These are phyloP conservation scores for Jaculus jaculus DNA, from an alignment of 2,113 vertebrate species.

Conservation along the genomic window DNA sequence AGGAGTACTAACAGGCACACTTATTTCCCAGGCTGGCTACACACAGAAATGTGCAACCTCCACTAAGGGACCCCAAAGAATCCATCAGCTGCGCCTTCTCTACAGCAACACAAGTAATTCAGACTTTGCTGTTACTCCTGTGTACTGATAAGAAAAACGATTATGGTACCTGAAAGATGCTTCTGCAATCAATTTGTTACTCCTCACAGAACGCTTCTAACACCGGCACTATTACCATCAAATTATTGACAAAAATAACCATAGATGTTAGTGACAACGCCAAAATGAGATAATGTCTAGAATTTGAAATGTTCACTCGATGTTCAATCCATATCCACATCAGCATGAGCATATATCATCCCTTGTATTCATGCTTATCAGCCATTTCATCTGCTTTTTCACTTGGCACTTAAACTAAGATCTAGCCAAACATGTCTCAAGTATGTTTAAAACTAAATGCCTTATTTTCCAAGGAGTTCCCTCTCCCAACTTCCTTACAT, in stretches of 20 bases:
- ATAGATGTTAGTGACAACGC: background rate
- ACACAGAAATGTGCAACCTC: background rate
- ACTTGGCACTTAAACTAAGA: background rate
- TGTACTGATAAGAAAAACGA: constrained; percentile 44
- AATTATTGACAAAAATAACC: background rate
- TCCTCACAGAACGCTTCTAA: constrained; percentile 11
- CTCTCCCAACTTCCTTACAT: background rate
- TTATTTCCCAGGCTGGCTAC: background rate
- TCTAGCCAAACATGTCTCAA: background rate
- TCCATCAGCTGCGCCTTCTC: background rate
- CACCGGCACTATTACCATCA: background rate
- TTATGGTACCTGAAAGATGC: constrained; percentile 38
- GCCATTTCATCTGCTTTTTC: constrained; percentile 17
- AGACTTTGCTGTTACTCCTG: constrained; percentile 9
- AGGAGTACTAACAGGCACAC: background rate
- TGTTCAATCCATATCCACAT: background rate
- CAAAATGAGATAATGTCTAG: constrained; percentile 5
- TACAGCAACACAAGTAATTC: constrained; percentile 7
- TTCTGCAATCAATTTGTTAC: constrained; percentile 31
- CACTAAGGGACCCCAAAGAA: background rate
- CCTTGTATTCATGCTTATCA: background rate
- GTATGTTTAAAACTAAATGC: background rate
- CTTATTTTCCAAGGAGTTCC: background rate
- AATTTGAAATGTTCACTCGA: background rate
- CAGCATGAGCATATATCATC: background rate